Base-by-base conservation (phyloP, 2,113 vertebrate species). In the Manacus vitellinus region DNA sequence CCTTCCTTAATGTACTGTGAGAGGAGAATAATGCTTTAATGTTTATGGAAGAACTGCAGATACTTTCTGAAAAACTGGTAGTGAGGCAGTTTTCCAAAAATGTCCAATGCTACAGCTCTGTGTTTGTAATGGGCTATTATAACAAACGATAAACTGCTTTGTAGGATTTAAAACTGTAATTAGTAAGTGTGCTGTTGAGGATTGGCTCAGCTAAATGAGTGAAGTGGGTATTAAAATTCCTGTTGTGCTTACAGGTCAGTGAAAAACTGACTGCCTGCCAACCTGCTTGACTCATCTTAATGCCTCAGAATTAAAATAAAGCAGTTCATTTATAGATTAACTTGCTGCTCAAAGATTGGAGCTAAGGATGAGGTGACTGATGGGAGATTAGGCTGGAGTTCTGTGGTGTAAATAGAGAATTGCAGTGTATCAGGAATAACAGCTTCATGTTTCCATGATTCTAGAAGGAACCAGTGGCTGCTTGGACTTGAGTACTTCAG, bases 201-300 rank as follows among this genome's bases (percentile, higher is more conserved):
- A 72, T 72, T 85, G 59, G 91, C 82, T 88, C 91, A 75, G 88
- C 37, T 88, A 87, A 93, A 93, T 44, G 63, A 93, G 70, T 80
- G 59, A 91, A 94, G 46, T 47, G 76, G 30, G 46, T 74, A 90
- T 96, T 95, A 93, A 96, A 93, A 86, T 96, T 95, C 72, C 65
- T 65, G n/a, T 96, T 86, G 74, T 95, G 72, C n/a, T 94, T 82
- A 82, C 8, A 25, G 86, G 79, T 66, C 88, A 92, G 54, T 47
- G 65, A 94, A 84, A 65, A 92, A 31, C 87, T 86, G 95, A 13
- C 47, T 54, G 87, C 41, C 82, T 95, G 96, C 89, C 91, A 95
- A 84, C 31, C n/a, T 95, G n/a, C 62, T 84, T 86, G 95, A 83
- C 91, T 96, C 89, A 78, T 95, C 63, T 55, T 25, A 37, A 20